Evolutionary conservation across 2,797 vertebrate genomes (phyloP).

Genomic region (Champsocephalus gunnari): DNA sequence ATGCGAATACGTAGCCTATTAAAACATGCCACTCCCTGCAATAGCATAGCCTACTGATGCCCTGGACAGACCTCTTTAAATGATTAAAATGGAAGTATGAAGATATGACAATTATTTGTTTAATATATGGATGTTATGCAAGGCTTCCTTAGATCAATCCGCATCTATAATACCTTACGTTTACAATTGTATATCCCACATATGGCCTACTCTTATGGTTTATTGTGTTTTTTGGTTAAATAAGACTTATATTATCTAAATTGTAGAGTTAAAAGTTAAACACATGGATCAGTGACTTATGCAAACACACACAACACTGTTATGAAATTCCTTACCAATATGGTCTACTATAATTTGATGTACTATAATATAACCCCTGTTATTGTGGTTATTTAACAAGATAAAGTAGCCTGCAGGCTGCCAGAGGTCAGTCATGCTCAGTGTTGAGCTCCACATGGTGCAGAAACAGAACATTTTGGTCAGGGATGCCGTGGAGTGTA

Average conservation of each 20-base stretch:
- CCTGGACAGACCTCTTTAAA: slow-evolving; percentile 64
- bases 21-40: slow-evolving; percentile 88
- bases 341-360: neutral
- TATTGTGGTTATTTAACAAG: slow-evolving; percentile 21
- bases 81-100: slow-evolving; percentile 46
- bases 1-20: slow-evolving; percentile 66
- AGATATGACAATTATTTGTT: neutral
- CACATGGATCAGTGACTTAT: slow-evolving; percentile 11
- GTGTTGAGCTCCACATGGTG: slow-evolving; percentile 49
- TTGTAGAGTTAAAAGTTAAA: neutral
- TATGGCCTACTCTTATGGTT: slow-evolving; percentile 1
- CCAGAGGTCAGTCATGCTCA: slow-evolving; percentile 41
- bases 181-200: neutral
- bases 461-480: slow-evolving; percentile 50
- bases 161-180: neutral
- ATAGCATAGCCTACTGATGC: slow-evolving; percentile 70
- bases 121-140: neutral
- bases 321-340: slow-evolving; percentile 2
- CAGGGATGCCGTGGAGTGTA: slow-evolving; percentile 51
- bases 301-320: neutral
- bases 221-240: slow-evolving; percentile 14
- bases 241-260: neutral
- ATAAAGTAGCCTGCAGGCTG: slow-evolving; percentile 24
- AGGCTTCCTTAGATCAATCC: neutral
- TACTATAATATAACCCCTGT: slow-evolving; percentile 6